Conservation (phyloP, 2,888 invertebrate genomes). For the Bellardia bayeri region DNA sequence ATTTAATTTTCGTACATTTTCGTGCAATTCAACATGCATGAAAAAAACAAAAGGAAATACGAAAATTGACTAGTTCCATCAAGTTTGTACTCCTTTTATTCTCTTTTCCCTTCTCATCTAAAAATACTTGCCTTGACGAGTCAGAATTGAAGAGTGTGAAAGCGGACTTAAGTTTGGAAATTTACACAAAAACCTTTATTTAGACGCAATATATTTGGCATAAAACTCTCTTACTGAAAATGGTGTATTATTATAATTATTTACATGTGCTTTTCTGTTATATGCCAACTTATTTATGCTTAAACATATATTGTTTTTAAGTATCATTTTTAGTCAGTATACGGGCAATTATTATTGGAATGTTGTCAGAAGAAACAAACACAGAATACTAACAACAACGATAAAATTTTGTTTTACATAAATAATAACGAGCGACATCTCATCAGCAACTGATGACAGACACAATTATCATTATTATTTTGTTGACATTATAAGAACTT, state of each 20-base stretch:
- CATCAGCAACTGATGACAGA: constrained; percentile 57
- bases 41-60: no score
- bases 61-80: no score
- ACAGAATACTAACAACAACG: constrained; percentile 10
- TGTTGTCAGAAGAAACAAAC: constrained; percentile 65
- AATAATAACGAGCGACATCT: constrained; percentile 52
- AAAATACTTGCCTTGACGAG: no score
- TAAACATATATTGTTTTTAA: constrained; percentile 15
- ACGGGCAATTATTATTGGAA: constrained; percentile 70
- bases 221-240: neutral
- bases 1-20: no score
- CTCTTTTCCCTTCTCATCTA: no score
- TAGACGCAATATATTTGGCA: neutral
- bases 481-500: constrained; percentile 10
- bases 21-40: no score
- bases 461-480: constrained; percentile 41
- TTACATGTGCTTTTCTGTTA: constrained; percentile 25
- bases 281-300: constrained; percentile 12
- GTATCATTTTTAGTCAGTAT: constrained; percentile 33
- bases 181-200: no score
- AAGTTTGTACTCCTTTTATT: no score
- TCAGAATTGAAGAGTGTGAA: no score
- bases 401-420: constrained; percentile 29
- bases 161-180: no score
- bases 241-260: constrained; percentile 39